These are phyloP conservation scores for Agonopterix alstromeriana DNA, from an alignment of 2,888 invertebrate genomes.

Conservation along the genomic window DNA sequence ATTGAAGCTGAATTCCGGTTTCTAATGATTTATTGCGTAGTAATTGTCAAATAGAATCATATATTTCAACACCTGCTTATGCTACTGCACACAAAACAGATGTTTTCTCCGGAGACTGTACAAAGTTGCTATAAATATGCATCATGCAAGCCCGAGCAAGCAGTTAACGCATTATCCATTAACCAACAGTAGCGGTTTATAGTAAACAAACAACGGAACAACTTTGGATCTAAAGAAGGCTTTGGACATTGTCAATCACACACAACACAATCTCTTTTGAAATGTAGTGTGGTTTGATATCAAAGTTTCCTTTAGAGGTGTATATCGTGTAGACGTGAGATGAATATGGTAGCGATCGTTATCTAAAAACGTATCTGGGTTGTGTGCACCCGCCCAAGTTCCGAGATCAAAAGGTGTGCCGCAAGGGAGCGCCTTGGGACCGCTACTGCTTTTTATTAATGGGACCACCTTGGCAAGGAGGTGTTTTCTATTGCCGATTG, in stretches of 20 bases:
- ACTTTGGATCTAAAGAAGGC: slow-evolving; percentile 23
- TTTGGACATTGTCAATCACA: slow-evolving; percentile 18
- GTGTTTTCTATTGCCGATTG: slow-evolving; percentile 13
- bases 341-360: slow-evolving; percentile 27
- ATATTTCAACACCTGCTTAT: slow-evolving; percentile 37
- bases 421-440: slow-evolving; percentile 32
- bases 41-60: slow-evolving; percentile 32
- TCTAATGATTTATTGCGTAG: slow-evolving; percentile 29
- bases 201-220: slow-evolving; percentile 33
- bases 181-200: slow-evolving; percentile 49
- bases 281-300: slow-evolving; percentile 23
- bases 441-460: slow-evolving; percentile 25
- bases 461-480: slow-evolving; percentile 20
- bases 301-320: slow-evolving; percentile 15
- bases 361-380: slow-evolving; percentile 42
- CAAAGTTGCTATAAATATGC: slow-evolving; percentile 45
- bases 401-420: slow-evolving; percentile 42
- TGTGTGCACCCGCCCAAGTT: slow-evolving; percentile 8
- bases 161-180: slow-evolving; percentile 46
- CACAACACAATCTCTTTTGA: slow-evolving; percentile 6
- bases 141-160: slow-evolving; percentile 32
- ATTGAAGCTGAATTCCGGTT: slow-evolving; percentile 25
- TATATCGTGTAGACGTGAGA: slow-evolving; percentile 19
- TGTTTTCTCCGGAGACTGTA: slow-evolving; percentile 39
- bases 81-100: slow-evolving; percentile 24